A percentile compares a stretch with the other conserved stretches of the same genome.
Evolutionary conservation across 2,888 invertebrate genomes (phyloP).

Genomic region (Philereme vetulata): DNA sequence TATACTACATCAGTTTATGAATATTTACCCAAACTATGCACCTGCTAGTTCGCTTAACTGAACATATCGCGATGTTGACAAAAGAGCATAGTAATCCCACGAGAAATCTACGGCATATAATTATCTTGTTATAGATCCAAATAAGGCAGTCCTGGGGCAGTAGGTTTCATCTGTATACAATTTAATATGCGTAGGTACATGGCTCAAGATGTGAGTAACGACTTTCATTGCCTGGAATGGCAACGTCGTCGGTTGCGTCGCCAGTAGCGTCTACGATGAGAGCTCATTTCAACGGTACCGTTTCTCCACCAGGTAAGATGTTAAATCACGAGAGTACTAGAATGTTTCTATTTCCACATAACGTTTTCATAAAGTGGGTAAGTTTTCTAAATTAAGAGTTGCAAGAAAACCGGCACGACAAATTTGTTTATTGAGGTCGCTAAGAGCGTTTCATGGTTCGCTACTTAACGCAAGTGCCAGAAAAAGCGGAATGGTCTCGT

Average conservation of each 20-base stretch:
- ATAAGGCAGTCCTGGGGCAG: conserved; percentile 60
- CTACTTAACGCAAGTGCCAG: conserved; percentile 47
- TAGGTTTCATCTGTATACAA: conserved; percentile 49
- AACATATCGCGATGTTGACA: conserved; percentile 42
- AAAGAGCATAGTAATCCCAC: conserved; percentile 58
- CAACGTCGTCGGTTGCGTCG: conserved; percentile 58
- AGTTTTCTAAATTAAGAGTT: conserved; percentile 28
- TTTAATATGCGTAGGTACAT: conserved; percentile 44
- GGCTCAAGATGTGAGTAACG: conserved; percentile 52
- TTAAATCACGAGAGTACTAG: conserved; percentile 27
- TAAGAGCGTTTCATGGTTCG: conserved; percentile 57
- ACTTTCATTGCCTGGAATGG: conserved; percentile 79
- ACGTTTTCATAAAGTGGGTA: conserved; percentile 14
- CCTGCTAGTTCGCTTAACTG: conserved; percentile 39
- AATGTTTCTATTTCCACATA: conserved; percentile 26
- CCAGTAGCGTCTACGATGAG: conserved; percentile 44
- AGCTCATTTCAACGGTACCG: conserved; percentile 56
- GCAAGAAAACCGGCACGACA: conserved; percentile 36
- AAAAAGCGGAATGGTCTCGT: conserved; percentile 49
- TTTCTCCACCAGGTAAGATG: conserved; percentile 54
- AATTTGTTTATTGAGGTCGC: conserved; percentile 58
- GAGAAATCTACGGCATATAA: conserved; percentile 55
- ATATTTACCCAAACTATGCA: conserved; percentile 36
- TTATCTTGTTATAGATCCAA: conserved; percentile 52
- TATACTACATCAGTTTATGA: conserved; percentile 40